These are phyloP conservation scores for Nematolebias whitei DNA, from an alignment of 2,113 vertebrate species.

Conservation along the genomic window DNA sequence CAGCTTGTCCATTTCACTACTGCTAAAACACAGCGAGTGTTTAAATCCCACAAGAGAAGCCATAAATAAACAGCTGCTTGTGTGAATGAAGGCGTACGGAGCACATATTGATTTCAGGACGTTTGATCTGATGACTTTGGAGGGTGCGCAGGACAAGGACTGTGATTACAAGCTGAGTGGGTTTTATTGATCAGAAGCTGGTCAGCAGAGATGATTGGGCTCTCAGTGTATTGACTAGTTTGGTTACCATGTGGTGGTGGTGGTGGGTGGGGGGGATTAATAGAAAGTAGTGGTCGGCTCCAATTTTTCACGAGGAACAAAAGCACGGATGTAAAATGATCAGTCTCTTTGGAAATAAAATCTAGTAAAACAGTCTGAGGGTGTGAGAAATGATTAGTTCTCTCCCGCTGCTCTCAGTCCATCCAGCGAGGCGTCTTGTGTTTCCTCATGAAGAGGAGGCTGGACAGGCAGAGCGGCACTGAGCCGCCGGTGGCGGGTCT, in stretches of 20 bases:
- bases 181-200: constrained; percentile 60
- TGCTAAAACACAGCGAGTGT: not conserved
- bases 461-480: constrained; percentile 20
- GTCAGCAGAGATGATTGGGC: constrained; percentile 64
- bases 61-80: not conserved
- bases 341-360: not conserved
- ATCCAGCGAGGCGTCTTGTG: not conserved
- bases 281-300: constrained; percentile 41
- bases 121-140: constrained; percentile 53
- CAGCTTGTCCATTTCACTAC: not conserved
- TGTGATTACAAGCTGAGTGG: constrained; percentile 60
- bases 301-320: constrained; percentile 46
- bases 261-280: constrained; percentile 32
- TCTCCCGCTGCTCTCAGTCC: not conserved
- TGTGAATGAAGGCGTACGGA: constrained; percentile 7
- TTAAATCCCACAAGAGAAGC: not conserved
- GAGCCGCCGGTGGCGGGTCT: constrained; percentile 32
- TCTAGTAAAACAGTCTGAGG: constrained; percentile 3
- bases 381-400: not conserved
- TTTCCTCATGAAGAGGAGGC: constrained; percentile 17
- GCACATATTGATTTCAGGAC: constrained; percentile 51
- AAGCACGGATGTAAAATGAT: constrained; percentile 24
- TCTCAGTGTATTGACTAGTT: constrained; percentile 56
- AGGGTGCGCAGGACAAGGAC: constrained; percentile 34
- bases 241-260: too few relatives aligned